Conservation (phyloP, 2,888 invertebrate species). For the Ennomos quercinarius region DNA sequence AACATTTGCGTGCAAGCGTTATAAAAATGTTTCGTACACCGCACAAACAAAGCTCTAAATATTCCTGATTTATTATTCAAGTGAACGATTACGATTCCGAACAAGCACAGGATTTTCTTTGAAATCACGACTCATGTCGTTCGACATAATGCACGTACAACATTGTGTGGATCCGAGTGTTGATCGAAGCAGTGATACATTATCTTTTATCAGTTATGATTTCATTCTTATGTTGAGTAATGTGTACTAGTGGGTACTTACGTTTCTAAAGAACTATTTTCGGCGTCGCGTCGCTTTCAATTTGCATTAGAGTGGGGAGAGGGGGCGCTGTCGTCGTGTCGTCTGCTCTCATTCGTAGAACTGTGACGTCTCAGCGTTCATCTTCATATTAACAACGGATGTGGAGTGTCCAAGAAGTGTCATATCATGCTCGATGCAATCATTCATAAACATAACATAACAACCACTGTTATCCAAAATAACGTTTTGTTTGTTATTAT, state of each 20-base stretch:
- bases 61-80: constrained; percentile 28
- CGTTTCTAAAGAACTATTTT: constrained; percentile 61
- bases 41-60: constrained; percentile 30
- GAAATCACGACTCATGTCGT: constrained; percentile 29
- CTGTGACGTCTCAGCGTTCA: constrained; percentile 41
- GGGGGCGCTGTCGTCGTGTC: constrained; percentile 50
- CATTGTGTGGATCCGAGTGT: constrained; percentile 37
- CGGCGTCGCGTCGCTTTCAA: constrained; percentile 55
- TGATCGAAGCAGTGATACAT: constrained; percentile 32
- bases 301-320: constrained; percentile 49
- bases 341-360: constrained; percentile 56
- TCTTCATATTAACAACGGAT: constrained; percentile 37
- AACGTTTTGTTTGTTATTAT: constrained; percentile 34
- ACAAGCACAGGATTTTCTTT: constrained; percentile 19
- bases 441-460: constrained; percentile 52
- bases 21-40: constrained; percentile 22
- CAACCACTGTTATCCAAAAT: constrained; percentile 42
- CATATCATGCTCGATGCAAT: constrained; percentile 46
- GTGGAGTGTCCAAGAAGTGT: constrained; percentile 41
- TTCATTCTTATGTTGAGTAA: constrained; percentile 42
- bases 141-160: constrained; percentile 24
- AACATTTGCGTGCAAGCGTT: constrained; percentile 15
- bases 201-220: constrained; percentile 51
- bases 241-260: constrained; percentile 57
- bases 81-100: constrained; percentile 26